Percentiles rank a stretch among this genome's conserved stretches.
phyloP scores from a whole-genome alignment of 1,140 invertebrate genomes.

The Drosophila lowei region DNA sequence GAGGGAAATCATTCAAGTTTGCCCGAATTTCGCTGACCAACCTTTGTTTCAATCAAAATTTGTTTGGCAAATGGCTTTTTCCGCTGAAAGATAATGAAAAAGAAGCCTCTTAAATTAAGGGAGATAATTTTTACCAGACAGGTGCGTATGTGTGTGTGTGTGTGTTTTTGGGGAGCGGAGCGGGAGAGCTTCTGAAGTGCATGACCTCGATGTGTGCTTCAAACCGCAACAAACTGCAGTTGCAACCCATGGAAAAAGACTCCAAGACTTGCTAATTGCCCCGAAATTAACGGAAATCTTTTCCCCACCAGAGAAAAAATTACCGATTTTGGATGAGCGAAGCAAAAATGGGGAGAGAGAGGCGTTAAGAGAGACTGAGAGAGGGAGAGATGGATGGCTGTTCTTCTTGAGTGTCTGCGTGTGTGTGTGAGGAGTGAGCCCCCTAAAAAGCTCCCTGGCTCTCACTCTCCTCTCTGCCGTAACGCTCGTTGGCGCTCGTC shows the following conservation, averaged over 20 bases:
- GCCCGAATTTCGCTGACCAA: slow-evolving; percentile 29
- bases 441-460: slow-evolving; percentile 24
- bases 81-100: slow-evolving; percentile 32
- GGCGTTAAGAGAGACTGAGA: slow-evolving; percentile 21
- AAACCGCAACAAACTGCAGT: slow-evolving; percentile 25
- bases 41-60: slow-evolving; percentile 15
- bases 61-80: slow-evolving; percentile 30
- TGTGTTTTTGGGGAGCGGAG: neutral
- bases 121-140: slow-evolving; percentile 22
- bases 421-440: slow-evolving; percentile 25
- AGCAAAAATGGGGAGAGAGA: slow-evolving; percentile 28
- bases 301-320: neutral
- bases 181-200: neutral
- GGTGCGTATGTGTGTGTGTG: neutral
- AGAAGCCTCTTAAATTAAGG: slow-evolving; percentile 37
- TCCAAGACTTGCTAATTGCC: slow-evolving; percentile 55
- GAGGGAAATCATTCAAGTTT: slow-evolving; percentile 27
- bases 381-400: slow-evolving; percentile 13
- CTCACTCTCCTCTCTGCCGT: too few relatives aligned
- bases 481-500: slow-evolving; percentile 11
- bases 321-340: slow-evolving; percentile 10
- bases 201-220: slow-evolving; percentile 23
- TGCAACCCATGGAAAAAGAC: slow-evolving; percentile 39
- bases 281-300: slow-evolving; percentile 71
- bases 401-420: slow-evolving; percentile 18